Percentiles rank a stretch among this genome's conserved stretches.
Evolutionary conservation across 1,140 invertebrate genomes (phyloP).

Genomic region (Pollicipes pollicipes): DNA sequence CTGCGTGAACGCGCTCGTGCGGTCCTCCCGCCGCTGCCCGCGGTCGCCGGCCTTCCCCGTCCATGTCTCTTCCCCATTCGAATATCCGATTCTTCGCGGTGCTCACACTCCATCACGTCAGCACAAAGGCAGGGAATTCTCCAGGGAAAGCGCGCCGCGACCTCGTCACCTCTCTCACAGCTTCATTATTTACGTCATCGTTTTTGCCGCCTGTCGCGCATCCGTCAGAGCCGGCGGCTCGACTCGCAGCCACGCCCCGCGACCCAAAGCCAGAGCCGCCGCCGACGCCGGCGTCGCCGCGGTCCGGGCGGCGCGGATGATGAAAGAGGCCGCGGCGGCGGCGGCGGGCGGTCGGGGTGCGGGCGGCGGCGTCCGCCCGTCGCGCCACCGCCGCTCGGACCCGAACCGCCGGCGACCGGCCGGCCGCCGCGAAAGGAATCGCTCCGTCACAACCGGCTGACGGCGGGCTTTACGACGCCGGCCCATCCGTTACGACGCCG

Average conservation of each 20-base stretch:
- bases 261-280: neutral
- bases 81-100: neutral
- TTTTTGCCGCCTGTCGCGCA: neutral
- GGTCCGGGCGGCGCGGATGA: neutral
- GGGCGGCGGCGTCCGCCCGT: no score
- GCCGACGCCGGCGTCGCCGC: no score
- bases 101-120: neutral
- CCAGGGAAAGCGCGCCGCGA: neutral
- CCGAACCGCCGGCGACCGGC: no score
- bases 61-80: neutral
- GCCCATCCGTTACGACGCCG: no score
- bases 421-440: no score
- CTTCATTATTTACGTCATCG: conserved; percentile 1
- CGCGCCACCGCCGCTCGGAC: neutral
- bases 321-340: neutral
- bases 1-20: no score
- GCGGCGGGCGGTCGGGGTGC: neutral
- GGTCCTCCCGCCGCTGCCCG: no score
- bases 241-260: neutral
- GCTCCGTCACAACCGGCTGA: neutral
- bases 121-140: neutral
- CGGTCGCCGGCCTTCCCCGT: no score
- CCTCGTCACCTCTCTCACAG: neutral
- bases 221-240: neutral
- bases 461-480: no score